These are phyloP conservation scores for Oophaga pumilio DNA, from an alignment of 2,113 vertebrate genomes.

Conservation along the genomic window DNA sequence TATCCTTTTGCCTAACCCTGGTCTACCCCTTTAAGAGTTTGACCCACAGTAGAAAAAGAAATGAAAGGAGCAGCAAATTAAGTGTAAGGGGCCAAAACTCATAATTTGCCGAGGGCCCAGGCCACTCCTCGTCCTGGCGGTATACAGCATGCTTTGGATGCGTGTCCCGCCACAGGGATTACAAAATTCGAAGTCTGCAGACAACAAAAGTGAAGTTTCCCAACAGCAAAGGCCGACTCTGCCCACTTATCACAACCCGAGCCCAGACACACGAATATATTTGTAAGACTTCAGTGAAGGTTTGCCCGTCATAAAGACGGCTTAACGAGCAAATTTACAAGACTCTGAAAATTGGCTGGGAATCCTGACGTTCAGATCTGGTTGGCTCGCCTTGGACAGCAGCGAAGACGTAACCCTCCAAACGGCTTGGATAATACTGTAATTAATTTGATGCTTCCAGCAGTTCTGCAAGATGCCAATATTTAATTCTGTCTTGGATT, in stretches of 20 bases:
- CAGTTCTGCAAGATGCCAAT: conserved; percentile 16
- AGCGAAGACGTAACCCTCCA: neutral
- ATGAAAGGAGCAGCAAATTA: too few relatives aligned
- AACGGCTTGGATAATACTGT: neutral
- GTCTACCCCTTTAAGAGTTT: too few relatives aligned
- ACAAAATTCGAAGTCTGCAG: neutral
- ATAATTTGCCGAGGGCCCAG: too few relatives aligned
- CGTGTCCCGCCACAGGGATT: too few relatives aligned
- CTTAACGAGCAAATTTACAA: neutral
- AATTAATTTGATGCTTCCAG: conserved; percentile 13
- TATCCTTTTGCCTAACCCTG: too few relatives aligned
- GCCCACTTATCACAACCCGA: neutral
- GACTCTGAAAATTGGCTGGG: neutral
- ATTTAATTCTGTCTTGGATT: conserved; percentile 6
- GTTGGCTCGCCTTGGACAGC: neutral
- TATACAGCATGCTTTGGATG: too few relatives aligned
- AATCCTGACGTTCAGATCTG: neutral
- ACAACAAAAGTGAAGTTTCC: neutral
- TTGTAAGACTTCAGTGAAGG: neutral
- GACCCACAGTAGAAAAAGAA: too few relatives aligned
- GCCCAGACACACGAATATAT: neutral
- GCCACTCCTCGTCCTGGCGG: too few relatives aligned
- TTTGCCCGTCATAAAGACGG: neutral
- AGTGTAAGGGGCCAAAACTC: too few relatives aligned
- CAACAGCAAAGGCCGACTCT: neutral